Conservation (phyloP, 1,140 invertebrate species). For the Drosophila jambulina region DNA sequence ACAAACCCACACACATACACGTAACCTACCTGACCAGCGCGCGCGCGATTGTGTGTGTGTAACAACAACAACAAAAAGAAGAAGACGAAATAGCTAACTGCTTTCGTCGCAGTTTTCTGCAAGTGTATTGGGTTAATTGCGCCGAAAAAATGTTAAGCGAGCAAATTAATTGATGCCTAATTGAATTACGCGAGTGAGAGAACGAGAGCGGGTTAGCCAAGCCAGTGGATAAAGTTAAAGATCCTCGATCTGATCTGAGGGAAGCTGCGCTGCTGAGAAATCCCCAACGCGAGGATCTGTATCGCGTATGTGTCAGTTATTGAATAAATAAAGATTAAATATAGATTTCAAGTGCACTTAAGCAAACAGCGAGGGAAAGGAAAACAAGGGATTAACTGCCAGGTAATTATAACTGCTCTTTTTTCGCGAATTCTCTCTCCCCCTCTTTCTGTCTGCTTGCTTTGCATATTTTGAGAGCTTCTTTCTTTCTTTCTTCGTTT, state of each 20-base stretch:
- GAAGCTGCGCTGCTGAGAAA: conserved; percentile 29
- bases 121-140: conserved; percentile 63
- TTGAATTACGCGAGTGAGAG: conserved; percentile 56
- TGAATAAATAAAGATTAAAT: conserved; percentile 65
- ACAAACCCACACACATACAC: conserved; percentile 34
- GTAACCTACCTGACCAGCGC: conserved; percentile 40
- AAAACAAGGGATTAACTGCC: conserved; percentile 44
- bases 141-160: conserved; percentile 72
- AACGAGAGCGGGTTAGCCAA: conserved; percentile 7
- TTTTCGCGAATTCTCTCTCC: conserved; percentile 48
- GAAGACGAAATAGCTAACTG: conserved; percentile 57
- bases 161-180: conserved; percentile 59
- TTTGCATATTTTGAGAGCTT: conserved; percentile 43
- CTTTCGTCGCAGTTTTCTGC: conserved; percentile 57
- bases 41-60: conserved; percentile 10
- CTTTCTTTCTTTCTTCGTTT: conserved; percentile 51
- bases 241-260: conserved; percentile 24
- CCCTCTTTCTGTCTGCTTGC: conserved; percentile 6
- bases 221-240: conserved; percentile 9
- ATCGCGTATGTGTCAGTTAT: conserved; percentile 64
- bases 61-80: conserved; percentile 29
- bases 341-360: conserved; percentile 75
- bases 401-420: conserved; percentile 71
- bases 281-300: conserved; percentile 79
- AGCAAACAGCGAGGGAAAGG: conserved; percentile 41